Base-by-base conservation (phyloP, 2,888 invertebrate species). In the Brachyptera putata region DNA sequence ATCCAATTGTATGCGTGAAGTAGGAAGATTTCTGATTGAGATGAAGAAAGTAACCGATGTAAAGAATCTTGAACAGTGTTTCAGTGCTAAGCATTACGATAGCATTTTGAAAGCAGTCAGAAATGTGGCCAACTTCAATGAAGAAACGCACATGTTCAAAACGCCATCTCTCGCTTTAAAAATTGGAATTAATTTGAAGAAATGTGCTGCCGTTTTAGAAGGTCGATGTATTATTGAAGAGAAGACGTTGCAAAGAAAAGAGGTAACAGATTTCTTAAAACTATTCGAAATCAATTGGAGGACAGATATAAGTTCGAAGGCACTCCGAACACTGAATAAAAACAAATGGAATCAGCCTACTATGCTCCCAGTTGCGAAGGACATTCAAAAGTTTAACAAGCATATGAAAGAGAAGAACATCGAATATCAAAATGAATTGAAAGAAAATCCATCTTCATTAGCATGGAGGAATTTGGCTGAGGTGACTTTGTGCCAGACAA, bases 291-390 rank as follows among this genome's bases (percentile, higher is more conserved):
- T 43, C 5, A 43, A 43, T 16, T 43, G 43, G 43, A 43, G 22
- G 43, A 21, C 16, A 11, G 43, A 43, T 43, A 43, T 43, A 11
- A 43, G 43, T 14, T 11, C 43, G 7, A 7, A 34, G 5, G 34
- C 34, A 5, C 22, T 43, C 9, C 14, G 21, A 43, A 14, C 43
- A 18, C 57, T 67, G 13, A 61, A 61, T 46, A 25, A 61, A n/a
- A 62, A 66, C 14, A 67, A 65, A 50, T 67, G 62, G 63, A 67
- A 67, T 43, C 65, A 63, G 60, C 30, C 65, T 1, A 66, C 63
- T 21, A 24, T 49, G 18, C 9, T 62, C 41, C 56, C 62, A 14
- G 22, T 60, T 13, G 62, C 62, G n/a, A 48, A 37, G 41, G 60
- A 60, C 43, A 37, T 37, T n/a, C 37, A 13, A 37, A 37, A 37